Percentiles rank a stretch among this genome's conserved stretches.
phyloP scores from a whole-genome alignment of 2,113 vertebrate species.

The Calidris pygmaea region DNA sequence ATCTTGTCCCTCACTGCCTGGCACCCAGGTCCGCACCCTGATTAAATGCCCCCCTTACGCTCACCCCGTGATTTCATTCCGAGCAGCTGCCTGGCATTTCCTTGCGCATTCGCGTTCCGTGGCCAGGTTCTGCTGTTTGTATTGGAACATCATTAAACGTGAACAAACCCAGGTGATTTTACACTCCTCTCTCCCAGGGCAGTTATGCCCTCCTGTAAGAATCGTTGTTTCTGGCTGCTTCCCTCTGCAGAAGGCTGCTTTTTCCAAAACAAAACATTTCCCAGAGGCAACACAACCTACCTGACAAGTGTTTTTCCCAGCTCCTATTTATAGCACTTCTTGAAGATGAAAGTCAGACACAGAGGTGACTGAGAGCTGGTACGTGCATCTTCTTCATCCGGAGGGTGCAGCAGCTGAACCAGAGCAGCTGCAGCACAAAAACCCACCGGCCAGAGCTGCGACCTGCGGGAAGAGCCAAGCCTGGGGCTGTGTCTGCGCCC shows the following conservation, averaged over 20 bases:
- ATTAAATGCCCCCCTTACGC: neutral
- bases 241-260: neutral
- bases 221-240: neutral
- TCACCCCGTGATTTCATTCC: neutral
- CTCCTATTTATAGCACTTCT: neutral
- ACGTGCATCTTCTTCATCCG: neutral
- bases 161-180: neutral
- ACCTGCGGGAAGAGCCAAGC: neutral
- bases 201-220: neutral
- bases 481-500: fast-evolving
- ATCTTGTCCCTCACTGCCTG: neutral
- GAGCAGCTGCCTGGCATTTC: fast-evolving
- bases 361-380: neutral
- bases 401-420: neutral
- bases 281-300: neutral
- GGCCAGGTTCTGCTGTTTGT: neutral
- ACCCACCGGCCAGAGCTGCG: neutral
- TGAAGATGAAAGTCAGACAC: neutral
- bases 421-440: neutral
- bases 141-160: neutral
- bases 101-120: neutral
- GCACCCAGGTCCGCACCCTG: neutral
- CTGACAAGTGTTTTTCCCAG: neutral
- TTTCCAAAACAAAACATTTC: neutral
- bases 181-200: neutral